Evolutionary conservation across 2,797 vertebrate species (phyloP).

Genomic region (Sebastes vulpes): DNA sequence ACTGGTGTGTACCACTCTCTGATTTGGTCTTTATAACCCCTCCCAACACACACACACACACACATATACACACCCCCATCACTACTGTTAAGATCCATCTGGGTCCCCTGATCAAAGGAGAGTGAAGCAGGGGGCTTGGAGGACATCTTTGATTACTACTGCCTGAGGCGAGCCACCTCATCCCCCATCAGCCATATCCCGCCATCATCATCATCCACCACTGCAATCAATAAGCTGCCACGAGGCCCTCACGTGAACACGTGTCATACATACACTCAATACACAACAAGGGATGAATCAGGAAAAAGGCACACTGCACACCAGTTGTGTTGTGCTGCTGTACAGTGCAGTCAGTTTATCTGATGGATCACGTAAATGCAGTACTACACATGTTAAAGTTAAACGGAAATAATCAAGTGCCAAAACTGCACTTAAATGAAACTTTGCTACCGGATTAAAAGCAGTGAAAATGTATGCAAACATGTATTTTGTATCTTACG

Average conservation of each 20-base stretch:
- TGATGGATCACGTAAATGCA: background rate
- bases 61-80: constrained; percentile 4
- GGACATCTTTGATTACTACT: constrained; percentile 69
- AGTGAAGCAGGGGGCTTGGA: constrained; percentile 53
- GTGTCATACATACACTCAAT: background rate
- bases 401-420: background rate
- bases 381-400: background rate
- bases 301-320: background rate
- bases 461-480: background rate
- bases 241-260: background rate
- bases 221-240: constrained; percentile 59
- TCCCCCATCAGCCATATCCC: constrained; percentile 38
- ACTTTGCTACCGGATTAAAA: background rate
- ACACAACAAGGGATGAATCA: background rate
- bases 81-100: constrained; percentile 55
- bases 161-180: constrained; percentile 62
- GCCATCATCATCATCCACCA: constrained; percentile 35
- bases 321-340: background rate
- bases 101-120: constrained; percentile 70
- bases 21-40: constrained; percentile 55
- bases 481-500: no score
- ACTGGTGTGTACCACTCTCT: constrained; percentile 59
- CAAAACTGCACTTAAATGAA: background rate
- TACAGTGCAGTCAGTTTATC: background rate
- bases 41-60: background rate